phyloP scores from a whole-genome alignment of 2,888 invertebrate genomes.

The Orthosia gothica region DNA sequence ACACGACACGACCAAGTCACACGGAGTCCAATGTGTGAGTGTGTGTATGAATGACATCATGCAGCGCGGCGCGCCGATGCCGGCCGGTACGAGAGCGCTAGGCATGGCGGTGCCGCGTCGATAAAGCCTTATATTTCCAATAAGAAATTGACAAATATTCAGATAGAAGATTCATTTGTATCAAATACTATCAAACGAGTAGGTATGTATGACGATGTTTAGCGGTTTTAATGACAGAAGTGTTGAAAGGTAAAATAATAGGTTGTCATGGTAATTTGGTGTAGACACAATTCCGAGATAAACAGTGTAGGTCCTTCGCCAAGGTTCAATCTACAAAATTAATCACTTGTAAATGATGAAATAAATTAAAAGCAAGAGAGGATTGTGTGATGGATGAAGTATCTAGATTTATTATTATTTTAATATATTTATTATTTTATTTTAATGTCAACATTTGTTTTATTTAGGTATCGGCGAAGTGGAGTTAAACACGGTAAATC shows the following conservation, averaged over 20 bases:
- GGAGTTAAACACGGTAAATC: background rate
- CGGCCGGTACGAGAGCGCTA: constrained; percentile 69
- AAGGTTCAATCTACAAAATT: no score
- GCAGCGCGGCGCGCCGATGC: constrained; percentile 72
- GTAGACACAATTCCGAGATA: no score
- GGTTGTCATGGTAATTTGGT: background rate
- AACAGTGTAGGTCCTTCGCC: no score
- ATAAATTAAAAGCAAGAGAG: no score
- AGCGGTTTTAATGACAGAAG: background rate
- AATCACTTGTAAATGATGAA: background rate
- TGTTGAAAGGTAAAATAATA: no score
- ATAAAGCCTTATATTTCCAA: constrained; percentile 54
- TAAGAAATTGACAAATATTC: constrained; percentile 9
- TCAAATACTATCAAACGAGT: background rate
- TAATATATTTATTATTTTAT: no score
- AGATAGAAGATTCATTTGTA: no score
- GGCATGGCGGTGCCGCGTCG: constrained; percentile 64
- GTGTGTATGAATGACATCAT: constrained; percentile 91
- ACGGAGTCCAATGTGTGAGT: constrained; percentile 86
- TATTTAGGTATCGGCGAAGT: no score
- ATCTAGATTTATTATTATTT: no score
- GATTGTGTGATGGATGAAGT: no score
- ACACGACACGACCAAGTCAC: constrained; percentile 77
- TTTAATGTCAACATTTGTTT: no score
- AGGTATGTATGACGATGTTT: background rate